phyloP scores from a whole-genome alignment of 2,888 invertebrate genomes.

The Pseudococcus viburni region DNA sequence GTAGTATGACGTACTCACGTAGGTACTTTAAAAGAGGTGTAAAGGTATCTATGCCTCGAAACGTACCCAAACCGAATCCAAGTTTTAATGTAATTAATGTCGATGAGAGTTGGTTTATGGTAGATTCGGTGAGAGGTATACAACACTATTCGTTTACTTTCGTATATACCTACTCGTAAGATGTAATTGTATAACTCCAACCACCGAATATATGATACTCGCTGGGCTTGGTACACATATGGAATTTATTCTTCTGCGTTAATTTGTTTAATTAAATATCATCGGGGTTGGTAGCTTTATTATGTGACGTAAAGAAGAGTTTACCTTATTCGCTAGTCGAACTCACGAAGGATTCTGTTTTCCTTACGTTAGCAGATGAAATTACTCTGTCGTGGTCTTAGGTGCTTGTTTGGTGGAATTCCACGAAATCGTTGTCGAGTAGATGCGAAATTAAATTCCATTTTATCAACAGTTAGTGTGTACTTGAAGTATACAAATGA shows the following conservation, averaged over 20 bases:
- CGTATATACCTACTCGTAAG: neutral
- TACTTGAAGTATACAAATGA: neutral
- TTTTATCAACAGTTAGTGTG: neutral
- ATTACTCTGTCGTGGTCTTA: slow-evolving; percentile 4
- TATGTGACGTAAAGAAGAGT: neutral
- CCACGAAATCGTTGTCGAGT: neutral
- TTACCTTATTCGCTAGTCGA: neutral
- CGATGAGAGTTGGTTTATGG: neutral
- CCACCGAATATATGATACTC: too few relatives aligned
- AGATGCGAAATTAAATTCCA: slow-evolving; percentile 7
- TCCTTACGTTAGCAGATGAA: neutral
- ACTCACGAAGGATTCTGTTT: neutral
- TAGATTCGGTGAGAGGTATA: neutral
- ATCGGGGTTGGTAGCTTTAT: neutral
- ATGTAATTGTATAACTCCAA: neutral
- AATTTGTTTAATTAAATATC: slow-evolving; percentile 25
- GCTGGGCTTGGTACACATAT: neutral
- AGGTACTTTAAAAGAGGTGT: neutral
- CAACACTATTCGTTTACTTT: neutral
- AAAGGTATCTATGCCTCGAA: neutral
- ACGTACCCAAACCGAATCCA: neutral
- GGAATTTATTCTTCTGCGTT: neutral
- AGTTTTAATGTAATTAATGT: slow-evolving; percentile 2
- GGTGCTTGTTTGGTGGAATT: neutral
- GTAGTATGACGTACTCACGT: neutral